These are phyloP conservation scores for Drosophila macrothrix DNA, from an alignment of 2,888 invertebrate species.

Conservation along the genomic window DNA sequence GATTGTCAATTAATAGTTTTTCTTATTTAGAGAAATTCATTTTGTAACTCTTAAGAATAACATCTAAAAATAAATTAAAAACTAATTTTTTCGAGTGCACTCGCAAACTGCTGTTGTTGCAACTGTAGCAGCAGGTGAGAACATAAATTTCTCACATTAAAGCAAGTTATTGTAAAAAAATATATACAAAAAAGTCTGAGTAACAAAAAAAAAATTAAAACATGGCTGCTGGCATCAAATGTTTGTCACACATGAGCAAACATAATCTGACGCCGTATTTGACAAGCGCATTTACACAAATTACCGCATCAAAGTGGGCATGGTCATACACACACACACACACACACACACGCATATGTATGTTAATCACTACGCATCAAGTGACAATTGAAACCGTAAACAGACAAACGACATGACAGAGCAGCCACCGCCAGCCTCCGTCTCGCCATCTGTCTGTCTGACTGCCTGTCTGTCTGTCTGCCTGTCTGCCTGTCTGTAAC, in stretches of 20 bases:
- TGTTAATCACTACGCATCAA: slow-evolving; percentile 80
- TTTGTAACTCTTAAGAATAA: background rate
- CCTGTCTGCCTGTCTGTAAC: slow-evolving; percentile 21
- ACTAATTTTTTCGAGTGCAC: background rate
- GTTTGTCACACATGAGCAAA: slow-evolving; percentile 54
- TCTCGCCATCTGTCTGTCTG: background rate
- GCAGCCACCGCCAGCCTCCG: slow-evolving; percentile 21
- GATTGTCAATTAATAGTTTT: background rate
- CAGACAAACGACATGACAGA: slow-evolving; percentile 73
- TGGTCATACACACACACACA: slow-evolving; percentile 31
- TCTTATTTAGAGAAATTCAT: background rate
- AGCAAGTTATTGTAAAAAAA: slow-evolving; percentile 51
- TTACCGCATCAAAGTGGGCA: slow-evolving; percentile 64
- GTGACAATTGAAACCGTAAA: slow-evolving; percentile 80
- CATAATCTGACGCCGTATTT: slow-evolving; percentile 70
- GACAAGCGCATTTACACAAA: slow-evolving; percentile 76
- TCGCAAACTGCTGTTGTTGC: slow-evolving; percentile 1
- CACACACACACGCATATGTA: slow-evolving; percentile 22
- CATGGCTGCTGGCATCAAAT: slow-evolving; percentile 24
- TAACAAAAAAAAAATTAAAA: slow-evolving; percentile 1
- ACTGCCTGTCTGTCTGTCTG: background rate
- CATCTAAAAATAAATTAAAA: background rate
- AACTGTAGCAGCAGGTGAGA: slow-evolving; percentile 65
- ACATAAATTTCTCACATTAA: slow-evolving; percentile 66
- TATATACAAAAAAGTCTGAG: background rate